Evolutionary conservation across 2,797 vertebrate species (phyloP).

Genomic region (Trichosurus vulpecula): DNA sequence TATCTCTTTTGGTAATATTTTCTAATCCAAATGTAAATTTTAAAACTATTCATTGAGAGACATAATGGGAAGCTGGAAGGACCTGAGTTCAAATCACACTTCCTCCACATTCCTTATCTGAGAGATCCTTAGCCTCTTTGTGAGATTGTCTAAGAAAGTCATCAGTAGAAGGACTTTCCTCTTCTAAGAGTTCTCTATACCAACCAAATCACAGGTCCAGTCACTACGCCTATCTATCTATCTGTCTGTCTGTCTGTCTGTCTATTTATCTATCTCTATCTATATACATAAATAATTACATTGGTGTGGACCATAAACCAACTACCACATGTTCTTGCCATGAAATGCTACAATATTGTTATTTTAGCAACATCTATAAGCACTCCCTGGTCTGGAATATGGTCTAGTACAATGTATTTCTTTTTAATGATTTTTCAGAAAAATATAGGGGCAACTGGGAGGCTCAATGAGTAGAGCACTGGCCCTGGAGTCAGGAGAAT

Average conservation of each 20-base stretch:
- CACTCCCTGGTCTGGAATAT: background rate
- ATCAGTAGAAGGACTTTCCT: background rate
- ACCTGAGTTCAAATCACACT: background rate
- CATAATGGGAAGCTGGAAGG: background rate
- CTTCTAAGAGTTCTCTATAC: background rate
- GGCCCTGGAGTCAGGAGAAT: no score
- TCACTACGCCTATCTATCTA: background rate
- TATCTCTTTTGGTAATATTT: background rate
- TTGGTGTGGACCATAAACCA: constrained; percentile 22
- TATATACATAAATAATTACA: constrained; percentile 31
- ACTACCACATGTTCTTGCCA: background rate
- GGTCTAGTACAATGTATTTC: constrained; percentile 26
- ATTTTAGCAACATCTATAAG: constrained; percentile 19
- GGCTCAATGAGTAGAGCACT: no score
- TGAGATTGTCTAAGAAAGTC: background rate
- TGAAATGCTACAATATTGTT: background rate
- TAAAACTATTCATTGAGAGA: background rate
- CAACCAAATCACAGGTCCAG: background rate
- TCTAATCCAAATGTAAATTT: background rate
- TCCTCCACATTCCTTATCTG: background rate
- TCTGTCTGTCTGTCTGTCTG: no score
- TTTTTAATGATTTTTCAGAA: constrained; percentile 39
- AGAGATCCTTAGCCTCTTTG: background rate
- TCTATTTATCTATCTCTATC: background rate
- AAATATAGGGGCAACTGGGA: no score